Evolutionary conservation across 2,888 invertebrate species (phyloP).

Genomic region (Melipona bicolor): DNA sequence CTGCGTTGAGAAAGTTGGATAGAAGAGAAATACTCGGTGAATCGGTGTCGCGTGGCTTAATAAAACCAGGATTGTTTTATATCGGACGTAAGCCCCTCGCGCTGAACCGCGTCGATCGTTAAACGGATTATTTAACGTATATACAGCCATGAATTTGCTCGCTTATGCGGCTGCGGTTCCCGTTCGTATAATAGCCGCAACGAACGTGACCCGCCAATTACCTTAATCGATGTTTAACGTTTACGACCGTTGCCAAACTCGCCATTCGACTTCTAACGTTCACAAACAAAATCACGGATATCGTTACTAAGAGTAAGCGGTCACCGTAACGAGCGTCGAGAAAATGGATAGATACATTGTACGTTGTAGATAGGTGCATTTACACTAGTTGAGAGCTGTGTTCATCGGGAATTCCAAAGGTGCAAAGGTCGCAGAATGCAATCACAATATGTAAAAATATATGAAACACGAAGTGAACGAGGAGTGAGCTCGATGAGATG

Average conservation of each 20-base stretch:
- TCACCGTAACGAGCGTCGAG: neutral
- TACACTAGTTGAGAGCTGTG: neutral
- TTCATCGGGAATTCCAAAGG: neutral
- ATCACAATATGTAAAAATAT: neutral
- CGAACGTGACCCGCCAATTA: conserved; percentile 74
- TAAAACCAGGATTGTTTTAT: conserved; percentile 54
- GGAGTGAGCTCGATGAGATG: neutral
- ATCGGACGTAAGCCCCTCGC: conserved; percentile 39
- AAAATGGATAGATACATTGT: neutral
- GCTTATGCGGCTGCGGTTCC: conserved; percentile 69
- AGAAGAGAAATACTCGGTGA: conserved; percentile 1
- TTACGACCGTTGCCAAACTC: conserved; percentile 67
- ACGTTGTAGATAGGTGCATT: neutral
- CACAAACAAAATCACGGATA: conserved; percentile 21
- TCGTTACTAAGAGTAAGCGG: neutral
- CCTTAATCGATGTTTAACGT: conserved; percentile 78
- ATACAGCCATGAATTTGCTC: conserved; percentile 74
- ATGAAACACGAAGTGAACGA: neutral
- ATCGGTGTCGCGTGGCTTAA: conserved; percentile 27
- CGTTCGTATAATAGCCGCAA: conserved; percentile 63
- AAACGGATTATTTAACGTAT: conserved; percentile 75
- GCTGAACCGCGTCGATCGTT: conserved; percentile 57
- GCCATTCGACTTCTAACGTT: conserved; percentile 39
- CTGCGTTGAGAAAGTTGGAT: neutral
- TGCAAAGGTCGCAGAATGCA: neutral